Base-by-base conservation (phyloP, 2,797 vertebrate species). In the Gymnoscopelus microlampas region DNA sequence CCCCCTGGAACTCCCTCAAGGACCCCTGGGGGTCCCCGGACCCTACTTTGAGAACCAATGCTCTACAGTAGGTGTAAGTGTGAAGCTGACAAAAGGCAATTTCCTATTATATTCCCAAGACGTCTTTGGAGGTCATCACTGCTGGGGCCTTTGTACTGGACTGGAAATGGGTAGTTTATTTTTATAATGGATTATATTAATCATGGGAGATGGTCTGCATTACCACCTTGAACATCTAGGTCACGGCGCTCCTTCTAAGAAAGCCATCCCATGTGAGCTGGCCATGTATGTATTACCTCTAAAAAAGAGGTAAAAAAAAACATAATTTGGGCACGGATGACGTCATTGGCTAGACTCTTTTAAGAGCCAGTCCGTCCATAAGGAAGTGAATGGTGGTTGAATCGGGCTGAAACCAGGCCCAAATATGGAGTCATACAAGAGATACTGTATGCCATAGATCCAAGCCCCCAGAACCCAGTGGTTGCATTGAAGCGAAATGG, bases 161-260 rank as follows among this genome's bases (percentile, higher is more conserved):
- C 60, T 64, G 29, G 55, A 66, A 59, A 68, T 67, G 23, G 39
- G 19, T 48, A 78, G 55, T 70, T 77, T 62, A 76, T 79, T 84
- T 77, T 82, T 75, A 79, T 9, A 39, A 24, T 12, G 19, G n/a
- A 63, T 53, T 71, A 44, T 56, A 19, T 44, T 32, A 39, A 14
- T 53, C 39, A 19, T 35, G 64, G 61, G 60, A 65, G 53, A 67
- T 65, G 63, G 57, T 55, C 39, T 44, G 39, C 8, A 44, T 10
- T 39, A 47, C 53, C 68, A 86, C 78, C 82, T 86, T 86, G 67
- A 59, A 66, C 70, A 89, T 89, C 58, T 85, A 74, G 89, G 88
- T 35, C 85, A 86, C 80, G 74, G 76, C 76, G 59, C 26, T 70
- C 62, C 82, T 61, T 71, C 60, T 59, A 80, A 51, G 71, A 85